These are phyloP conservation scores for Colletes gigas DNA, from an alignment of 1,140 invertebrate genomes.

Conservation along the genomic window DNA sequence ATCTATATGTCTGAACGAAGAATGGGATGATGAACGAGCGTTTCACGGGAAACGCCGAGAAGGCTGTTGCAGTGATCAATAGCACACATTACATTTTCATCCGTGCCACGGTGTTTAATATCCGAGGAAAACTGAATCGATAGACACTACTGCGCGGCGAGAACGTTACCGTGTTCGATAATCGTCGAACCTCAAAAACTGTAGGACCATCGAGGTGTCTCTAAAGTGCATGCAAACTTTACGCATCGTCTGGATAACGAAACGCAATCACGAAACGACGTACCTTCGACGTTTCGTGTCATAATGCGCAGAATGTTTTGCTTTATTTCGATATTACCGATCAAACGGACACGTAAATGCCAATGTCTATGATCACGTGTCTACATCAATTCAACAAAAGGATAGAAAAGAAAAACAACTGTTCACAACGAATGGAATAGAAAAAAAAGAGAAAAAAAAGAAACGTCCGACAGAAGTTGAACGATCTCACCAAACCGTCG, in stretches of 20 bases:
- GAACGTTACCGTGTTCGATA: neutral
- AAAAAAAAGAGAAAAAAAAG: too few relatives aligned
- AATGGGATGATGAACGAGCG: constrained; percentile 59
- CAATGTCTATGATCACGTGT: neutral
- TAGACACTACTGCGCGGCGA: neutral
- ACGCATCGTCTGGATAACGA: neutral
- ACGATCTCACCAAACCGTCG: neutral
- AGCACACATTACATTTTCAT: constrained; percentile 45
- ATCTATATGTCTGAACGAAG: constrained; percentile 63
- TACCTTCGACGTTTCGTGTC: neutral
- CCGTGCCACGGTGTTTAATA: constrained; percentile 1
- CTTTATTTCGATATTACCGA: neutral
- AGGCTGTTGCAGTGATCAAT: constrained; percentile 31
- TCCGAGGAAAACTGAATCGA: neutral
- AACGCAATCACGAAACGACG: neutral
- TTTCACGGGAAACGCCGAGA: constrained; percentile 61
- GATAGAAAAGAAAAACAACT: neutral
- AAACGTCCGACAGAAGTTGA: constrained; percentile 2
- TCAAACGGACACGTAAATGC: neutral
- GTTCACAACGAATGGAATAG: neutral
- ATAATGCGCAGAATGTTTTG: neutral
- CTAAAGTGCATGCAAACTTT: neutral
- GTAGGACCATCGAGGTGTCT: constrained; percentile 2
- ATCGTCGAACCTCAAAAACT: neutral
- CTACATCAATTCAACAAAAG: neutral